A percentile compares a stretch with the other conserved stretches of the same genome.
Evolutionary conservation across 2,797 vertebrate genomes (phyloP).

Genomic region (Neoniphon sammara): DNA sequence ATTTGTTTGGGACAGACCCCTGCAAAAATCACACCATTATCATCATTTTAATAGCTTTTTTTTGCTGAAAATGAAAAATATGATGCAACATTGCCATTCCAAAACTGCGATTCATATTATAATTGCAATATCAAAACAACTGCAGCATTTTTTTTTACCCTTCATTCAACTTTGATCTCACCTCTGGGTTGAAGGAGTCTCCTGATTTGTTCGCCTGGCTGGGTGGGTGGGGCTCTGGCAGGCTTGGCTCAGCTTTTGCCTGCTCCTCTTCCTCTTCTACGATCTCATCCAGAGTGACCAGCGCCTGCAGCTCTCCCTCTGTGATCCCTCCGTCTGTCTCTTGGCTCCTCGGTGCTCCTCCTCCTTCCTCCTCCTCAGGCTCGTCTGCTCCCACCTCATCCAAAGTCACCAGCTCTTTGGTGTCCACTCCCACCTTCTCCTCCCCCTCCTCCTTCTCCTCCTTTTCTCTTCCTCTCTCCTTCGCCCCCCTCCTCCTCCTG

Average conservation of each 20-base stretch:
- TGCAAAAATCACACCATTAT: too few relatives aligned
- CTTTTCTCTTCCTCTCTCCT: slow-evolving; percentile 40
- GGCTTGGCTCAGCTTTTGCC: slow-evolving; percentile 54
- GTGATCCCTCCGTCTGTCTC: slow-evolving; percentile 37
- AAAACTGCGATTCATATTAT: too few relatives aligned
- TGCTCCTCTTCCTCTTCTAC: slow-evolving; percentile 84
- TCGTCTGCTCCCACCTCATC: slow-evolving; percentile 79
- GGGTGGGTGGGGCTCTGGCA: slow-evolving; percentile 6
- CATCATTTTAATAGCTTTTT: too few relatives aligned
- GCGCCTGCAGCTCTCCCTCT: slow-evolving; percentile 74
- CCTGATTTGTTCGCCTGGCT: slow-evolving; percentile 49
- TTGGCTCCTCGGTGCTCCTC: slow-evolving; percentile 16
- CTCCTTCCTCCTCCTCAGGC: slow-evolving; percentile 40
- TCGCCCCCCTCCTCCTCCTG: slow-evolving; percentile 10
- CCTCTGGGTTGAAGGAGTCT: slow-evolving; percentile 70
- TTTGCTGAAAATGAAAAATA: too few relatives aligned
- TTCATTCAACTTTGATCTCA: slow-evolving; percentile 27
- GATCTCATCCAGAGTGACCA: slow-evolving; percentile 90
- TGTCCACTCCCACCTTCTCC: slow-evolving; percentile 1
- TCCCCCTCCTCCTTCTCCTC: not conserved
- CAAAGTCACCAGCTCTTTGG: slow-evolving; percentile 72
- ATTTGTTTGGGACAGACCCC: too few relatives aligned
- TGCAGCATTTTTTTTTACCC: too few relatives aligned
- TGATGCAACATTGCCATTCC: too few relatives aligned
- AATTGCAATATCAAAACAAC: too few relatives aligned